Evolutionary conservation across 2,888 invertebrate species (phyloP), one percentile per base, ranked within the genome.

Genomic region (Apocheima hispidaria): DNA sequence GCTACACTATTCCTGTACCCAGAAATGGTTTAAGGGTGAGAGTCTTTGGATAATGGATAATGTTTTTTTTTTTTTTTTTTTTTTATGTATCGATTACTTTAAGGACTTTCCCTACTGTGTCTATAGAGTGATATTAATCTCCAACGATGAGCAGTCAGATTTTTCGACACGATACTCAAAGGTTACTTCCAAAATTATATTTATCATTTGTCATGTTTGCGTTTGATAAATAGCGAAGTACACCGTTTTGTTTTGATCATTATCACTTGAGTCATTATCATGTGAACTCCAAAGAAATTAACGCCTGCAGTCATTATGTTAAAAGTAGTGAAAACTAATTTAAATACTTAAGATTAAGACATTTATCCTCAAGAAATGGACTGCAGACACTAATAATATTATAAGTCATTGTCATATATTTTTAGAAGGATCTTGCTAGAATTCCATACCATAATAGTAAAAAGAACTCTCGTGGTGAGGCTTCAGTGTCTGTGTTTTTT

Each of bases 81-180:
- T n/a, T n/a, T n/a, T n/a, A n/a, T 6, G 5, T 36, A 2, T 36
- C 18, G 7, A 21, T 16, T 40, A 40, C 21, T 10, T n/a, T 26
- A 5, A 35, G 23, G 0, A 59, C 4, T 21, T 14, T 18, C 16
- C 18, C 12, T 62, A 62, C 61, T 62, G 56, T 36, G 21, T 41
- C 6, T 48, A 62, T 62, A 52, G 36, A 5, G 20, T 14, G 52
- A 57, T 62, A 49, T 49, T 62, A 56, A 62, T 62, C 56, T 77
- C 73, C 80, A 79, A 87, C 83, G 84, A 89, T 86, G 88, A 88
- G 75, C 80, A 82, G 77, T 81, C 79, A 86, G 87, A 90, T 90
- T 84, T 74, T 79, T 83, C 66, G 69, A 73, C 72, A 69, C 79
- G 90, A 89, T 90, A 86, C 75, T 70, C 72, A 76, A 81, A 79